Percentiles rank a stretch among this genome's conserved stretches.
These are phyloP conservation scores for Regulus satrapa DNA, from an alignment of 2,113 vertebrate genomes.

Conservation along the genomic window DNA sequence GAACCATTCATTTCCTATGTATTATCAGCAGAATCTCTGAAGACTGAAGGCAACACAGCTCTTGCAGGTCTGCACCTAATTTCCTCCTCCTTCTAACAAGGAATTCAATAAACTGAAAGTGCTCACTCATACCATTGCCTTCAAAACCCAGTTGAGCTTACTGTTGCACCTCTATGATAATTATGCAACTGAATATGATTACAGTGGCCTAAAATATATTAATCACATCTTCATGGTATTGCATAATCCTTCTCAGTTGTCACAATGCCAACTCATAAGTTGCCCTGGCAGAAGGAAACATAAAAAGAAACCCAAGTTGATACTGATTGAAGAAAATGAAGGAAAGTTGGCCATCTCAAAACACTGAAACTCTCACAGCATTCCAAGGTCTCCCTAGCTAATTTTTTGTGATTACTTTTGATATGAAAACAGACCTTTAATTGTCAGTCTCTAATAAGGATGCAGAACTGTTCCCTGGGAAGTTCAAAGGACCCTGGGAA, in stretches of 20 bases:
- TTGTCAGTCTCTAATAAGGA: constrained; percentile 62
- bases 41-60: background rate
- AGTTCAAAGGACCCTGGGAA: constrained; percentile 53
- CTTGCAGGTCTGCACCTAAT: background rate
- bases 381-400: constrained; percentile 31
- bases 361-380: constrained; percentile 29
- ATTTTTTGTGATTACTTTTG: constrained; percentile 45
- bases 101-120: background rate
- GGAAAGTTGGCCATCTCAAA: constrained; percentile 48
- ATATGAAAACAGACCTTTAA: constrained; percentile 65
- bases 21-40: background rate
- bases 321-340: constrained; percentile 68
- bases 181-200: constrained; percentile 26
- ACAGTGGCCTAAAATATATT: constrained; percentile 48
- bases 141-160: background rate
- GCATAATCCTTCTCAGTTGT: constrained; percentile 31
- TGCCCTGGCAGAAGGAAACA: constrained; percentile 37
- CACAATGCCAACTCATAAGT: constrained; percentile 21
- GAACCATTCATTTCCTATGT: background rate
- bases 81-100: background rate
- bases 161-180: constrained; percentile 30
- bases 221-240: constrained; percentile 27
- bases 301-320: constrained; percentile 53
- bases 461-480: constrained; percentile 19
- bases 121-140: background rate